A percentile compares a stretch with the other conserved stretches of the same genome.
Evolutionary conservation across 1,140 invertebrate species (phyloP).

Genomic region (Trialeurodes vaporariorum): DNA sequence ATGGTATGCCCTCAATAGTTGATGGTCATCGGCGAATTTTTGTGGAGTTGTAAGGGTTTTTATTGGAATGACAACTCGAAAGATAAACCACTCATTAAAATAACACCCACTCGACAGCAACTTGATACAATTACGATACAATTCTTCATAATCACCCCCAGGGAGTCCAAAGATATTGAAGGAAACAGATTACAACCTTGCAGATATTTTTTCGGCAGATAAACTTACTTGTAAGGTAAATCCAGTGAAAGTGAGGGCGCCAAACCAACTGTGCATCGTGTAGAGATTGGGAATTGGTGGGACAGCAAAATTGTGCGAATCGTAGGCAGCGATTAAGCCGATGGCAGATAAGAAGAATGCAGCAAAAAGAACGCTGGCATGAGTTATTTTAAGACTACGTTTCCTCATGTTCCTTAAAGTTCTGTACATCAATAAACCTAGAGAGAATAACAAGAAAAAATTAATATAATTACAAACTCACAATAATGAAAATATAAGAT

Average conservation of each 20-base stretch:
- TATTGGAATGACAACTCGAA: too few species aligned
- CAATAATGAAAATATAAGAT: not conserved
- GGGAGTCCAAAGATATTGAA: too few species aligned
- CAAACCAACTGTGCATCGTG: slow-evolving; percentile 76
- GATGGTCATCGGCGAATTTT: too few species aligned
- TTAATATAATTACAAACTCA: too few species aligned
- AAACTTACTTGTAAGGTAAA: slow-evolving; percentile 61
- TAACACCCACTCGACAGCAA: too few species aligned
- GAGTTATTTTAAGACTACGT: slow-evolving; percentile 61
- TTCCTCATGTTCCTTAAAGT: slow-evolving; percentile 62
- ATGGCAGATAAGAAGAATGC: not conserved
- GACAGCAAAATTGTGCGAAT: slow-evolving; percentile 57
- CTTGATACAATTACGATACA: too few species aligned
- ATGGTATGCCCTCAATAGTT: too few species aligned
- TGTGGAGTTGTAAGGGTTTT: too few species aligned
- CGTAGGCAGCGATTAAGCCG: slow-evolving; percentile 65
- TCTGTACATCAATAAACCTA: slow-evolving; percentile 74
- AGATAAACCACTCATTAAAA: too few species aligned
- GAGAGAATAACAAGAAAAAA: slow-evolving; percentile 26
- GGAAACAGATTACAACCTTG: too few species aligned
- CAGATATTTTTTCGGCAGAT: too few species aligned
- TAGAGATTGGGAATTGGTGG: slow-evolving; percentile 66
- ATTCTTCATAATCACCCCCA: too few species aligned
- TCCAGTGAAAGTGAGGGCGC: slow-evolving; percentile 57
- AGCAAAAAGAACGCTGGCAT: slow-evolving; percentile 53